Percentiles rank a stretch among this genome's conserved stretches.
phyloP scores from a whole-genome alignment of 2,888 invertebrate species.

The Byasa hedistus region DNA sequence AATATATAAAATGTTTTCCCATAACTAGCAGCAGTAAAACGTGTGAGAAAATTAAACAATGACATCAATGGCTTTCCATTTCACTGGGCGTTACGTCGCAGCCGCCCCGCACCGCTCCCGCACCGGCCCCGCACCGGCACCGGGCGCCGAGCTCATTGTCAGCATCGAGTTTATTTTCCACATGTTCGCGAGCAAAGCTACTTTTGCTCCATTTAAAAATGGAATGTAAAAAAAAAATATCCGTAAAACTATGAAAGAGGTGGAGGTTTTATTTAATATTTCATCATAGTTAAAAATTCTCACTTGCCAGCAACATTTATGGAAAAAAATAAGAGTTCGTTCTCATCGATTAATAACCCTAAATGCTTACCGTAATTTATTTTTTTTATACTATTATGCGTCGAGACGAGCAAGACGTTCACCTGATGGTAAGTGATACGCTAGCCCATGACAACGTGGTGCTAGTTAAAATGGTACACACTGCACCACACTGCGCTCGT shows the following conservation, averaged over 20 bases:
- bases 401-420: no score
- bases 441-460: no score
- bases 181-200: neutral
- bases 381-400: no score
- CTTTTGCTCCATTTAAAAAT: neutral
- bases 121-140: neutral
- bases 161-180: conserved; percentile 2
- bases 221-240: conserved; percentile 3
- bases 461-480: no score
- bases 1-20: neutral
- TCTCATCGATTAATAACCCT: no score
- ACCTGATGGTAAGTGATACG: no score
- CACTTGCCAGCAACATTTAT: no score
- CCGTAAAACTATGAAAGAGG: neutral
- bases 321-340: no score
- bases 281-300: no score
- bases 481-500: no score
- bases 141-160: conserved; percentile 11
- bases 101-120: neutral
- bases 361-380: no score
- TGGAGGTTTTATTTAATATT: no score
- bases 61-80: conserved; percentile 38
- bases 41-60: conserved; percentile 65
- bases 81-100: conserved; percentile 16
- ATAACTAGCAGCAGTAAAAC: conserved; percentile 40